Base-by-base conservation (phyloP, 1,140 invertebrate species). In the Megathymus violae region DNA sequence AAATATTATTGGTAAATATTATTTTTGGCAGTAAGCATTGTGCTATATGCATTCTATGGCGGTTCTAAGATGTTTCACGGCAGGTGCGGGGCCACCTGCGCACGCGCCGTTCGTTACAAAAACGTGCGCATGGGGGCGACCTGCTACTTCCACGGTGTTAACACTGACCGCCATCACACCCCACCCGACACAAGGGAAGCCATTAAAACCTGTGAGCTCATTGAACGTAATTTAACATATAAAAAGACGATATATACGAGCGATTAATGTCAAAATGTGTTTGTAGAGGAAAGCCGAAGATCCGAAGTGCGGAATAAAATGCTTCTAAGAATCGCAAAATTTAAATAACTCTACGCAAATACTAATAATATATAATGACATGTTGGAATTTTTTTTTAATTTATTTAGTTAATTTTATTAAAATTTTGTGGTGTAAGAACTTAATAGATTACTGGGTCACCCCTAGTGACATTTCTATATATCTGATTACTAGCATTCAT, bases 61-160 rank as follows among this genome's bases (percentile, higher is more conserved):
- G 60, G 62, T 65, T 82, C 76, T 82, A 83, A 69, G 56, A 62
- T 69, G 63, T 71, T 51, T 59, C 56, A 68, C 60, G 76, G 84
- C 87, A 88, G 85, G 85, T 89, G 87, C 64, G 41, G 46, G 44
- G 71, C 52, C 87, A 88, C 85, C 85, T 88, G 87, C 87, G 85
- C 85, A 81, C 82, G 85, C 76, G 84, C 73, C 77, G 81, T 31
- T 74, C 78, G 85, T 86, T 85, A 88, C 85, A 86, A 86, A 84
- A 82, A 85, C 77, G 71, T 51, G 27, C 71, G 68, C 69, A 66
- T 69, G 75, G 65, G 27, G 27, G 27, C 27, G 27, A 31, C 27
- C 27, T 31, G 27, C 3, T 9, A 7, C 19, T 22, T 22, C 52
- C 64, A 11, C 31, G n/a, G 2, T 36, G 31, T 36, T 10, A 36